Evolutionary conservation across 2,888 invertebrate species (phyloP).

Genomic region (Phorcus lineatus): DNA sequence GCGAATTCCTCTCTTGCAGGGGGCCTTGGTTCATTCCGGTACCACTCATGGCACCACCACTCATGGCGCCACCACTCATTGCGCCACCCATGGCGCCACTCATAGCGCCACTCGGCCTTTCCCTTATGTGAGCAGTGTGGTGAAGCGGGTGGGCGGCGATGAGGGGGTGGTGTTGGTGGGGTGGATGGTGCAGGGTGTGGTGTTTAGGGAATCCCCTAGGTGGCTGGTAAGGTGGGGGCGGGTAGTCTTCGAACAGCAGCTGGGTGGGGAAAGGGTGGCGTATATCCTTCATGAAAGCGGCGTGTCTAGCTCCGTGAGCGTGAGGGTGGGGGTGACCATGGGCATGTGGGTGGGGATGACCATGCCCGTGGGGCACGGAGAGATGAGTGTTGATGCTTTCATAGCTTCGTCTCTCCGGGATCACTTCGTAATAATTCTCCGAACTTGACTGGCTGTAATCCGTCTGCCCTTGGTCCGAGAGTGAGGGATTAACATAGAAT

Average conservation of each 20-base stretch:
- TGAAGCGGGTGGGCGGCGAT: slow-evolving; percentile 24
- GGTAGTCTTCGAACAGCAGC: slow-evolving; percentile 65
- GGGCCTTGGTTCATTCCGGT: background rate
- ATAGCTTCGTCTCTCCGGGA: slow-evolving; percentile 68
- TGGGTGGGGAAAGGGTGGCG: slow-evolving; percentile 45
- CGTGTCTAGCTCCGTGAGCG: slow-evolving; percentile 43
- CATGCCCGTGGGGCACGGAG: slow-evolving; percentile 40
- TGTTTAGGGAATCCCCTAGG: slow-evolving; percentile 44
- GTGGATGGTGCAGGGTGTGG: slow-evolving; percentile 38
- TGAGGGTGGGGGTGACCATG: slow-evolving; percentile 39
- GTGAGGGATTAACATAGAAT: slow-evolving; percentile 69
- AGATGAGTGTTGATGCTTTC: slow-evolving; percentile 68
- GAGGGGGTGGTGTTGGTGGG: slow-evolving; percentile 30
- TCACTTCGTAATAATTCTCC: slow-evolving; percentile 71
- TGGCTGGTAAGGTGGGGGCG: slow-evolving; percentile 69
- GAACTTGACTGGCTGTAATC: slow-evolving; percentile 69
- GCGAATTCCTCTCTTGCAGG: background rate
- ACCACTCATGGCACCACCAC: background rate
- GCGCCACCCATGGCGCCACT: background rate
- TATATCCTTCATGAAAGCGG: slow-evolving; percentile 9
- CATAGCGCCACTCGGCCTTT: background rate
- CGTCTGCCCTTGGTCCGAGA: slow-evolving; percentile 63
- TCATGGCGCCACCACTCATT: background rate
- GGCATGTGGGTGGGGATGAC: slow-evolving; percentile 33
- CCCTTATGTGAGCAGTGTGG: background rate